Percentiles rank a stretch among this genome's conserved stretches.
These are phyloP conservation scores for Megaleporinus macrocephalus DNA, from an alignment of 2,113 vertebrate genomes.

Conservation along the genomic window DNA sequence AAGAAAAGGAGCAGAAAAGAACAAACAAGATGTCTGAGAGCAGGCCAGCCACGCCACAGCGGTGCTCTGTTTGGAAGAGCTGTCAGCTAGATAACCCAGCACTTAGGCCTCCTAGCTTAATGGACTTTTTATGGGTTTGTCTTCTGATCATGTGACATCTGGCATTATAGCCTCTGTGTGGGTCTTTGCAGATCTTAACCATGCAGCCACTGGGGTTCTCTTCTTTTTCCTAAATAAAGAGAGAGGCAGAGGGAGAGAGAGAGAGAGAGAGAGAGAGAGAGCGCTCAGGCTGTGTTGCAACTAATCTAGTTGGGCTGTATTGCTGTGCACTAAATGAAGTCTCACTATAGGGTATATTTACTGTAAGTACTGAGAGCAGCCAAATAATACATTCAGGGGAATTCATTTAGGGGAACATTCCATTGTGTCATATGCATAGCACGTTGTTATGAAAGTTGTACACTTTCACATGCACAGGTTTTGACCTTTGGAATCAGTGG, in stretches of 20 bases:
- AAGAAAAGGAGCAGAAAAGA: slow-evolving; percentile 14
- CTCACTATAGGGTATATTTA: neutral
- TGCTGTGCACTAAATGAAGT: neutral
- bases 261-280: neutral
- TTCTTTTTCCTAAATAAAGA: slow-evolving; percentile 30
- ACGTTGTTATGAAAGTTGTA: too few relatives aligned
- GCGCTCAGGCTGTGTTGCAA: neutral
- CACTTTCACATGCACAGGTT: too few relatives aligned
- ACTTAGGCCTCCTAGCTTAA: slow-evolving; percentile 94
- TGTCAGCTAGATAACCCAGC: slow-evolving; percentile 93
- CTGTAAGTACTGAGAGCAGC: neutral
- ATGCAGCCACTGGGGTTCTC: slow-evolving; percentile 72
- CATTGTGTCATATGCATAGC: neutral
- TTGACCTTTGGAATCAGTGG: too few relatives aligned
- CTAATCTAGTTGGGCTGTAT: neutral
- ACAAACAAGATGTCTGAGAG: slow-evolving; percentile 20
- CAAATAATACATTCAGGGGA: too few relatives aligned
- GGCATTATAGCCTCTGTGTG: slow-evolving; percentile 79
- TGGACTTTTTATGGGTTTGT: slow-evolving; percentile 97
- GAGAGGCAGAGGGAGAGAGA: neutral
- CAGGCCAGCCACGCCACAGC: slow-evolving; percentile 79
- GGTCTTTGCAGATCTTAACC: slow-evolving; percentile 86
- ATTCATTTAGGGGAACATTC: neutral
- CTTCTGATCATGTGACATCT: slow-evolving; percentile 91
- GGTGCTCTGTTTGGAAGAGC: slow-evolving; percentile 93